phyloP scores from a whole-genome alignment of 2,113 vertebrate species.

The Hippocampus abdominalis region DNA sequence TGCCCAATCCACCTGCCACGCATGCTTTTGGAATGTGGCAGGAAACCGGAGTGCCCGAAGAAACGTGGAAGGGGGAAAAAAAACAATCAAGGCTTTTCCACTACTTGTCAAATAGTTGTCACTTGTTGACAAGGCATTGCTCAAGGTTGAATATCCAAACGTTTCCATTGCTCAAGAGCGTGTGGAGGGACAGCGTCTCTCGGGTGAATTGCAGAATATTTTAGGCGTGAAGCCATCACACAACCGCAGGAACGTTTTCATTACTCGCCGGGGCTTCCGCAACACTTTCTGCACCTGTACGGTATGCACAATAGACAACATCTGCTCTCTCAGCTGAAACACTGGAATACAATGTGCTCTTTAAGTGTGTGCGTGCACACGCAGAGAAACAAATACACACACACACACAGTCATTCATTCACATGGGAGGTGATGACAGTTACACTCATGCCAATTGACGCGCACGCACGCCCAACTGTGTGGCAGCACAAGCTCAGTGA shows the following conservation, averaged over 20 bases:
- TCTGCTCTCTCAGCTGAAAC: constrained; percentile 62
- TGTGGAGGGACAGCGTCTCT: constrained; percentile 16
- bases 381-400: background rate
- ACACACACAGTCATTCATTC: too few species aligned
- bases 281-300: constrained; percentile 67
- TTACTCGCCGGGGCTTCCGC: constrained; percentile 58
- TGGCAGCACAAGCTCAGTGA: constrained; percentile 49
- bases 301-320: constrained; percentile 70
- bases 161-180: background rate
- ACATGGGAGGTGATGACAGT: too few species aligned
- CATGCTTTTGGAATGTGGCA: too few species aligned
- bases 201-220: constrained; percentile 58
- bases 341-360: constrained; percentile 51
- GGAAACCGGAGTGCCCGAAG: too few species aligned
- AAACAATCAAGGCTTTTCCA: background rate
- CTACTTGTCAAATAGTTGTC: background rate
- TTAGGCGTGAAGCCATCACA: constrained; percentile 45
- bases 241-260: constrained; percentile 57
- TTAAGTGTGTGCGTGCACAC: constrained; percentile 23
- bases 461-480: constrained; percentile 25
- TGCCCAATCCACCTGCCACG: too few species aligned
- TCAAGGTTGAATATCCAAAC: background rate
- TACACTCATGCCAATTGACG: background rate
- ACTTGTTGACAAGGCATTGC: background rate
- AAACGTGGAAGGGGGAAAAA: background rate